Conservation (phyloP, 2,113 vertebrate genomes). For the Microcebus lehilahytsara region DNA sequence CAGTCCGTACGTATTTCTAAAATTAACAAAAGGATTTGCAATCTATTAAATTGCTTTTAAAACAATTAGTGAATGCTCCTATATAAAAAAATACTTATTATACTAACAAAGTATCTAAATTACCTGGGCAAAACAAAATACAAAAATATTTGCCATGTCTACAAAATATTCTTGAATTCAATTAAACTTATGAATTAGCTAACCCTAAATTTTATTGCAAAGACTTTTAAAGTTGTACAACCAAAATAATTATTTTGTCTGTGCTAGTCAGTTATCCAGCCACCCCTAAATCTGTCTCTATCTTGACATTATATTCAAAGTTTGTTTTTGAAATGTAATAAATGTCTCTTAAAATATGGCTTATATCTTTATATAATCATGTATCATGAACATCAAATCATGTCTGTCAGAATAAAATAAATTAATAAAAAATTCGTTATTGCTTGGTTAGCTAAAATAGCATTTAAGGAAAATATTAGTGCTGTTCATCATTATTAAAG, state of each 20-base stretch:
- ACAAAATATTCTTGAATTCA: background rate
- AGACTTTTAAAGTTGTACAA: background rate
- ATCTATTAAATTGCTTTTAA: slow-evolving; percentile 6
- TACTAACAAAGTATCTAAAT: background rate
- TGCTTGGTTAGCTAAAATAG: background rate
- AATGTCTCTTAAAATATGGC: slow-evolving; percentile 22
- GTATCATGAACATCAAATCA: background rate
- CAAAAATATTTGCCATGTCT: background rate
- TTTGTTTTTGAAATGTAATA: slow-evolving; percentile 40
- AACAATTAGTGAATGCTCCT: background rate
- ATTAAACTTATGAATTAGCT: background rate
- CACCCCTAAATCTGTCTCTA: background rate
- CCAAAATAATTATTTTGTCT: background rate
- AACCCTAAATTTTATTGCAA: slow-evolving; percentile 12
- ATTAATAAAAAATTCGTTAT: slow-evolving; percentile 38
- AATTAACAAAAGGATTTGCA: slow-evolving; percentile 32
- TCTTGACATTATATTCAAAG: background rate
- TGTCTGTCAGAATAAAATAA: background rate
- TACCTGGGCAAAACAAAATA: background rate
- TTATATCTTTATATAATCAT: background rate
- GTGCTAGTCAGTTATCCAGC: background rate
- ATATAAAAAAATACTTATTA: background rate
- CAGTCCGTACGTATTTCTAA: background rate
- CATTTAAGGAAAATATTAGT: slow-evolving; percentile 38
- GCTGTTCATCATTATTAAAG: slow-evolving; percentile 32